Percentiles rank a stretch among this genome's conserved stretches.
These are phyloP conservation scores for Muscina levida DNA, from an alignment of 2,888 invertebrate species.

Conservation along the genomic window DNA sequence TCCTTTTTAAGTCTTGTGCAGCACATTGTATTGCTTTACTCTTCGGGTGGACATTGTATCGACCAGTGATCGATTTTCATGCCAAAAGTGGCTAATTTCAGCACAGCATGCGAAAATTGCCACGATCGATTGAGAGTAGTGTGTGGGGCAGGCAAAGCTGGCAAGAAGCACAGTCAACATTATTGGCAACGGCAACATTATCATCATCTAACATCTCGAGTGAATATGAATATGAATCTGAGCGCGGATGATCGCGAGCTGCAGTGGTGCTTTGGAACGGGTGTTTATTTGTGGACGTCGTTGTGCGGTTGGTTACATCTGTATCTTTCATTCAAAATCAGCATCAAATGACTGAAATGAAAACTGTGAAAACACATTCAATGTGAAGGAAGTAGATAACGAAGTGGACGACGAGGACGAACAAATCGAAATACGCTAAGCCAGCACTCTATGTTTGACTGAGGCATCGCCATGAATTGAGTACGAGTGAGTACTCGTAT, in stretches of 20 bases:
- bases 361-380: not conserved
- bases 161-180: not conserved
- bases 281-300: not conserved
- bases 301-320: slow-evolving; percentile 17
- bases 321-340: slow-evolving; percentile 62
- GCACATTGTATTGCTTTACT: slow-evolving; percentile 41
- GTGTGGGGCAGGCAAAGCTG: slow-evolving; percentile 9
- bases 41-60: slow-evolving; percentile 10
- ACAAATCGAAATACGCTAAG: not conserved
- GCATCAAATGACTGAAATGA: slow-evolving; percentile 52
- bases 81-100: slow-evolving; percentile 66
- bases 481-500: slow-evolving; percentile 32
- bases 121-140: slow-evolving; percentile 39
- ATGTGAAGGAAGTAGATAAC: not conserved
- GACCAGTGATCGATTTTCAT: slow-evolving; percentile 62
- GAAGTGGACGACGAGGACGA: slow-evolving; percentile 21
- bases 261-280: not conserved
- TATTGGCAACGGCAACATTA: slow-evolving; percentile 26
- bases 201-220: slow-evolving; percentile 30
- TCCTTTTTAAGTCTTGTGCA: slow-evolving; percentile 5
- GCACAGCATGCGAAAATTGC: slow-evolving; percentile 66
- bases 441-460: not conserved
- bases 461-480: not conserved
- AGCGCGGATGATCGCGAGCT: not conserved
- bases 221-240: slow-evolving; percentile 24